Conservation (phyloP, 2,888 invertebrate genomes). For the Heliconius ismenius region DNA sequence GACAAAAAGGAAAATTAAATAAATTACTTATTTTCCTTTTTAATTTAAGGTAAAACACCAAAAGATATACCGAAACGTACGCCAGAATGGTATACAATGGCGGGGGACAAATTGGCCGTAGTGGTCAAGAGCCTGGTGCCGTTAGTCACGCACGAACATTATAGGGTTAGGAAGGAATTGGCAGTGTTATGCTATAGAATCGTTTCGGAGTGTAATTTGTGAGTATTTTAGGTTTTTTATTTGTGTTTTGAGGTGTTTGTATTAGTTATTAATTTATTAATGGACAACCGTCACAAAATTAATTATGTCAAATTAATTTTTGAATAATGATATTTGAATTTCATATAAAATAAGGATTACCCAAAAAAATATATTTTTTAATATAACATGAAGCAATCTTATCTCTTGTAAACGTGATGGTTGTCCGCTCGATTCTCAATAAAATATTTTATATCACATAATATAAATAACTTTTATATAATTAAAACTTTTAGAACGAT, state of each 20-base stretch:
- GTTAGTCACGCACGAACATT: constrained; percentile 83
- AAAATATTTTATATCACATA: too few relatives aligned
- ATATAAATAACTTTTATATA: not conserved
- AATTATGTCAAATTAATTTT: too few relatives aligned
- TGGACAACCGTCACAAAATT: too few relatives aligned
- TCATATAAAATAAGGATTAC: too few relatives aligned
- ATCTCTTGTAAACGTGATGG: too few relatives aligned
- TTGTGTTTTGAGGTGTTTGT: too few relatives aligned
- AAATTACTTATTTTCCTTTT: constrained; percentile 3
- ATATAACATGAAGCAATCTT: too few relatives aligned
- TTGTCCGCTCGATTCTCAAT: too few relatives aligned
- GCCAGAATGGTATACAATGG: constrained; percentile 81
- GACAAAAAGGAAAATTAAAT: not conserved
- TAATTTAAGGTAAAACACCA: constrained; percentile 51
- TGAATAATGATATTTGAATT: too few relatives aligned
- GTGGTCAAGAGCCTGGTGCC: constrained; percentile 76
- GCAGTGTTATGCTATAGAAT: constrained; percentile 82
- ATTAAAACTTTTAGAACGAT: constrained; percentile 79
- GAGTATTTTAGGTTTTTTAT: constrained; percentile 48
- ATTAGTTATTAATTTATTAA: too few relatives aligned
- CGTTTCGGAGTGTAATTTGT: constrained; percentile 83
- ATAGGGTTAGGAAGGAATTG: constrained; percentile 83
- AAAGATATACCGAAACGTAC: constrained; percentile 65
- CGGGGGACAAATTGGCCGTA: constrained; percentile 79
- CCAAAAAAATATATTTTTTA: too few relatives aligned